These are phyloP conservation scores for Psilopogon haemacephalus DNA, from an alignment of 2,113 vertebrate genomes.

Conservation along the genomic window DNA sequence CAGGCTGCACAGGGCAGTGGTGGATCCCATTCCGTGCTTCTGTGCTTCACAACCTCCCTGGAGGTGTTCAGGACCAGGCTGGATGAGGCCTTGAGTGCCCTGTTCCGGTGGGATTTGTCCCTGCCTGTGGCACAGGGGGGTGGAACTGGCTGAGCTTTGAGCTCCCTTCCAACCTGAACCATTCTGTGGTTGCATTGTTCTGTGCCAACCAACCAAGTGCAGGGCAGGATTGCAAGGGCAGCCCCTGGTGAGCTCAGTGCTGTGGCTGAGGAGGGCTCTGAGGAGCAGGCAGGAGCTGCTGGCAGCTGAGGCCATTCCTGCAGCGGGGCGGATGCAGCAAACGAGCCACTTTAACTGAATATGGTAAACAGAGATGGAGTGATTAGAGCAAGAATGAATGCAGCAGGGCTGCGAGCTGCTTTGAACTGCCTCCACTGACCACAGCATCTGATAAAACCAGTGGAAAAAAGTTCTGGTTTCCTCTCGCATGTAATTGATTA, in stretches of 20 bases:
- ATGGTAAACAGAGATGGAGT: conserved; percentile 82
- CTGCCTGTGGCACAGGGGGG: no score
- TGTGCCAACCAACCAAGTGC: conserved; percentile 46
- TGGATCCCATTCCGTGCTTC: no score
- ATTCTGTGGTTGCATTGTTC: no score
- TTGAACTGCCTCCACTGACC: conserved; percentile 80
- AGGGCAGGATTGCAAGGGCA: conserved; percentile 46
- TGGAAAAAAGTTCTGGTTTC: conserved; percentile 88
- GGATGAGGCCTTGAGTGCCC: no score
- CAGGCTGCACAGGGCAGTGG: no score
- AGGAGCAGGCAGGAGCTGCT: conserved; percentile 33
- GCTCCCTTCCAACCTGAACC: no score
- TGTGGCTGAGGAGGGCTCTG: conserved; percentile 36
- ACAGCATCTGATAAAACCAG: conserved; percentile 88
- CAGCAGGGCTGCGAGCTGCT: conserved; percentile 76
- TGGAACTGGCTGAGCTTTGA: no score
- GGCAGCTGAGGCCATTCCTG: conserved; percentile 80
- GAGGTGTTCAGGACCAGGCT: no score
- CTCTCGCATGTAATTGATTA: conserved; percentile 86
- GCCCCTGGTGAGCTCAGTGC: conserved; percentile 47
- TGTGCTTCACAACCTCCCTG: no score
- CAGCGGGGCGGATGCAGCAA: conserved; percentile 78
- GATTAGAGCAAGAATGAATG: conserved; percentile 83
- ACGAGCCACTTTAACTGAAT: conserved; percentile 87
- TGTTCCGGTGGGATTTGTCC: no score